These are phyloP conservation scores for Trachurus trachurus DNA, from an alignment of 2,797 vertebrate genomes.

Conservation along the genomic window DNA sequence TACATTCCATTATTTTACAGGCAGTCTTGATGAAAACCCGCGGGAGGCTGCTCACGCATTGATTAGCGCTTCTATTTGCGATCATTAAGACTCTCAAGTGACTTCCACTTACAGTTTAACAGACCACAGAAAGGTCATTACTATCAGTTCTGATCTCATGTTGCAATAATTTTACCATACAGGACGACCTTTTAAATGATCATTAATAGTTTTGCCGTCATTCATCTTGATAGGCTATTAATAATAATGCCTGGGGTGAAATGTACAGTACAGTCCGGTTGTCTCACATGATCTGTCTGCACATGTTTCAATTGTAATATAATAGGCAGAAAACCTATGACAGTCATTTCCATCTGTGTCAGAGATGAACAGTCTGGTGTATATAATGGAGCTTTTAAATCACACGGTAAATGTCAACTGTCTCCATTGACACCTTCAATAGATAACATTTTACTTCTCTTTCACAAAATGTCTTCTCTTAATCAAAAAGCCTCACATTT, in stretches of 20 bases:
- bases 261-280: not conserved
- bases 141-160: conserved; percentile 19
- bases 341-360: not conserved
- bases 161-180: conserved; percentile 13
- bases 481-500: not conserved
- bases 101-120: conserved; percentile 42
- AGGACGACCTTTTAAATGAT: conserved; percentile 10
- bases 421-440: not conserved
- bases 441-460: not conserved
- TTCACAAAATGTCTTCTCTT: not conserved
- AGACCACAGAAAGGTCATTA: conserved; percentile 5
- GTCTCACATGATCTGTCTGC: not conserved
- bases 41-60: conserved; percentile 17
- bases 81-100: conserved; percentile 48
- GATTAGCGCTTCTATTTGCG: conserved; percentile 46
- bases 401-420: not conserved
- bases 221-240: conserved; percentile 21
- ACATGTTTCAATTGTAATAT: conserved; percentile 5
- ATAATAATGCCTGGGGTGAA: conserved; percentile 6
- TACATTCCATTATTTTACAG: conserved; percentile 27
- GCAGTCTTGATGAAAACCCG: conserved; percentile 29
- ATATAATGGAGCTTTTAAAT: not conserved
- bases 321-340: conserved; percentile 1
- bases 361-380: not conserved
- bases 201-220: conserved; percentile 6